Evolutionary conservation across 2,113 vertebrate genomes (phyloP).

Genomic region (Pangasianodon hypophthalmus): DNA sequence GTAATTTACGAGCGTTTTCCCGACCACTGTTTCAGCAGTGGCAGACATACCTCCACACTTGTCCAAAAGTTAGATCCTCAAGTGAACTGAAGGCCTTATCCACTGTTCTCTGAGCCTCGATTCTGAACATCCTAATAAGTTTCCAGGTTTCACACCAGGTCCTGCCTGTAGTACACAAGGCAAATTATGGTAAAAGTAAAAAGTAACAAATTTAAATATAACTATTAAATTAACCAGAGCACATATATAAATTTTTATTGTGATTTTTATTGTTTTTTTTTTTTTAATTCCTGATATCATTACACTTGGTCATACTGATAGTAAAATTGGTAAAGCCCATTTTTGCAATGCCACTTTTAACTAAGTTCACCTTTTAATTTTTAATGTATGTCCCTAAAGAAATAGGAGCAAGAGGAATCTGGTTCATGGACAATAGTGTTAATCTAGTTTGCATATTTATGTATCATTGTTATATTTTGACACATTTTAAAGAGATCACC

Average conservation of each 20-base stretch:
- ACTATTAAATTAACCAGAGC: conserved; percentile 36
- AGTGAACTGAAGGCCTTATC: conserved; percentile 29
- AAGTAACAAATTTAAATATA: conserved; percentile 37
- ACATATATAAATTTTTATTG: conserved; percentile 33
- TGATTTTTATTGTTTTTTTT: conserved; percentile 16
- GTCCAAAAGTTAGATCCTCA: conserved; percentile 29
- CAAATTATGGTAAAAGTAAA: conserved; percentile 29
- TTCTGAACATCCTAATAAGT: conserved; percentile 13
- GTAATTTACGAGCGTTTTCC: conserved; percentile 27
- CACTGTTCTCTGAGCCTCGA: conserved; percentile 24
- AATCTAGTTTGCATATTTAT: conserved; percentile 27
- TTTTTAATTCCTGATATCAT: not conserved
- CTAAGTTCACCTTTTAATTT: conserved; percentile 11
- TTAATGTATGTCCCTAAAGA: not conserved
- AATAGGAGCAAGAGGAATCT: not conserved
- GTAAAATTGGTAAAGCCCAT: conserved; percentile 18
- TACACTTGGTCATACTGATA: not conserved
- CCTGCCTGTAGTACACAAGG: conserved; percentile 24
- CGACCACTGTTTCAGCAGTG: conserved; percentile 13
- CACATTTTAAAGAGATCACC: conserved; percentile 14
- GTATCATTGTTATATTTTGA: conserved; percentile 30
- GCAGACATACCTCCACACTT: conserved; percentile 39
- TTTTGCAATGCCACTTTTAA: not conserved
- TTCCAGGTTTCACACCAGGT: conserved; percentile 10
- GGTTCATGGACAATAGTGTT: conserved; percentile 12